These are phyloP conservation scores for Drosophila longiperda DNA, from an alignment of 2,888 invertebrate species.

Conservation along the genomic window DNA sequence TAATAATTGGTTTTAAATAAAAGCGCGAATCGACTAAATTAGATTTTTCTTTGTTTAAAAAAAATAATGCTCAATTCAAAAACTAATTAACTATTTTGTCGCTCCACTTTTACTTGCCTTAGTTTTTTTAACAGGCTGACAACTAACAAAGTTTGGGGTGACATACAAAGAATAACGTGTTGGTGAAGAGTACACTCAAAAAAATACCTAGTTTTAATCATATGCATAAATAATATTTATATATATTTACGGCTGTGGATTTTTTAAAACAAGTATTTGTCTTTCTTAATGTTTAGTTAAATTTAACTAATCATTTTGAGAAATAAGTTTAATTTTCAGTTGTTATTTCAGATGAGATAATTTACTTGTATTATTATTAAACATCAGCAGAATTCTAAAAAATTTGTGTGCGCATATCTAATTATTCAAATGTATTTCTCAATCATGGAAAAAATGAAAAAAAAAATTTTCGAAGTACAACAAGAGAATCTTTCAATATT, in stretches of 20 bases:
- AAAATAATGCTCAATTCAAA: neutral
- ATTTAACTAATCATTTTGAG: neutral
- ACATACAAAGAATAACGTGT: conserved; percentile 14
- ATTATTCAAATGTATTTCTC: neutral
- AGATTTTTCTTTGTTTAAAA: neutral
- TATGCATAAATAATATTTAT: neutral
- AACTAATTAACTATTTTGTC: conserved; percentile 20
- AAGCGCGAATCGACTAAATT: neutral
- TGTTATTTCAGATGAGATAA: too few species aligned
- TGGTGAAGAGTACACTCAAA: neutral
- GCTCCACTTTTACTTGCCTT: neutral
- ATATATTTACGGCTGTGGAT: neutral
- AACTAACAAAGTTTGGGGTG: conserved; percentile 12
- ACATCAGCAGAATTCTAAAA: neutral
- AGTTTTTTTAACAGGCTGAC: neutral
- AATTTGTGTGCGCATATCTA: neutral
- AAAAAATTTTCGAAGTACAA: too few species aligned
- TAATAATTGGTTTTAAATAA: neutral
- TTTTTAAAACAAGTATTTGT: neutral
- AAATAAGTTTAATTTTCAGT: too few species aligned
- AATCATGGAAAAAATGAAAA: neutral
- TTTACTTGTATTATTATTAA: neutral
- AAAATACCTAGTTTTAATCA: neutral
- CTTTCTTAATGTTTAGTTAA: neutral
- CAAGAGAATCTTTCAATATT: neutral